Evolutionary conservation across 2,113 vertebrate species (phyloP).

Genomic region (Patagioenas fasciata): DNA sequence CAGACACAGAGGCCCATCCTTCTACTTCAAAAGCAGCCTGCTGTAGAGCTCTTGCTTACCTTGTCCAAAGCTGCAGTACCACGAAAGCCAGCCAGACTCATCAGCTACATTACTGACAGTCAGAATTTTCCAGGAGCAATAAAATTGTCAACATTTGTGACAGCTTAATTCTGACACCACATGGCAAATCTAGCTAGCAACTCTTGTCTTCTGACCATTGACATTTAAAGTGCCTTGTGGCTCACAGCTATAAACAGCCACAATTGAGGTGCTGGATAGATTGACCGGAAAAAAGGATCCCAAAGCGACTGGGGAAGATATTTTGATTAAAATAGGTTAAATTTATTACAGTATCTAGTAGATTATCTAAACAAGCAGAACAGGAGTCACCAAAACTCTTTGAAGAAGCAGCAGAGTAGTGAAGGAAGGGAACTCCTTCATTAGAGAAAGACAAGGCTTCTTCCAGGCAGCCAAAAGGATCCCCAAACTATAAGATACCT

Average conservation of each 20-base stretch:
- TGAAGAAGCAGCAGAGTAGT: not conserved
- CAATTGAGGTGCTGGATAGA: not conserved
- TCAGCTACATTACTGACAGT: not conserved
- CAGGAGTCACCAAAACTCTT: not conserved
- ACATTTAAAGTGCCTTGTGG: not conserved
- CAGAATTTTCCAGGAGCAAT: not conserved
- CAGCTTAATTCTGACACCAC: not conserved
- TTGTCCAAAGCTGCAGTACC: not conserved
- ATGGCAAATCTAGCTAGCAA: not conserved
- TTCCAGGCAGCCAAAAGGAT: not conserved
- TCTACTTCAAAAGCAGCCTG: not conserved
- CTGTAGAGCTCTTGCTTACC: not conserved
- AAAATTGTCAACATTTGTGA: not conserved
- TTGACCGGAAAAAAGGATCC: not conserved
- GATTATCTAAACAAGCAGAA: not conserved
- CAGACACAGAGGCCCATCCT: not conserved
- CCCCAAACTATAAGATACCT: not conserved
- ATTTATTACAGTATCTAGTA: not conserved
- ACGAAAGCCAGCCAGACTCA: fast-evolving
- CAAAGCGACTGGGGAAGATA: not conserved
- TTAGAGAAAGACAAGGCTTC: not conserved
- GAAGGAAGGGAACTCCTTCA: not conserved
- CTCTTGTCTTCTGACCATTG: not conserved
- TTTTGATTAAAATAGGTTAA: not conserved
- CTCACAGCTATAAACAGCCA: not conserved